A percentile compares a stretch with the other conserved stretches of the same genome.
These are phyloP conservation scores for Epinephelus awoara DNA, from an alignment of 2,797 vertebrate species.

Conservation along the genomic window DNA sequence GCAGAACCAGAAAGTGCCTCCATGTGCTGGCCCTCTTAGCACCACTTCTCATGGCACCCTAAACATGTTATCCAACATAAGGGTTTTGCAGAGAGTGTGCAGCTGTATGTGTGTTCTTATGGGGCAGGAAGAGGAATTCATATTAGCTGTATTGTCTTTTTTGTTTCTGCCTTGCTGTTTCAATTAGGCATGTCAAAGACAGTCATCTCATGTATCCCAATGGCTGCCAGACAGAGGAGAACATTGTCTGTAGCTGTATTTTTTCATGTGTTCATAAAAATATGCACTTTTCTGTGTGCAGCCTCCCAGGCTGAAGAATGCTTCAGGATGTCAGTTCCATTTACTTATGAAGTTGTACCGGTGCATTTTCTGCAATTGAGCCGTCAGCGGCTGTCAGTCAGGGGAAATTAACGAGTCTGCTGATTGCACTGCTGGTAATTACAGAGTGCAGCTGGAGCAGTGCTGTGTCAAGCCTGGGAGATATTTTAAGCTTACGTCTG, in stretches of 20 bases:
- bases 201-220: not conserved
- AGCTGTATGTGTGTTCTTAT: slow-evolving; percentile 12
- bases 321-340: slow-evolving; percentile 70
- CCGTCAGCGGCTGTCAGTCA: slow-evolving; percentile 80
- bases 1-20: slow-evolving; percentile 51
- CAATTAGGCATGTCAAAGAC: not conserved
- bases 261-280: slow-evolving; percentile 39
- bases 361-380: slow-evolving; percentile 83
- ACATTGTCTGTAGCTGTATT: not conserved
- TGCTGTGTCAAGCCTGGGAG: slow-evolving; percentile 80
- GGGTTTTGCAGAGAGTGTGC: slow-evolving; percentile 17
- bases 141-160: not conserved
- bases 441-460: slow-evolving; percentile 81
- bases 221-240: slow-evolving; percentile 19
- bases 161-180: not conserved
- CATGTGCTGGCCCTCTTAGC: slow-evolving; percentile 32
- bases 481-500: slow-evolving; percentile 81
- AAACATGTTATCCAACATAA: slow-evolving; percentile 55
- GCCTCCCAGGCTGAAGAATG: slow-evolving; percentile 44
- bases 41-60: slow-evolving; percentile 30
- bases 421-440: slow-evolving; percentile 87
- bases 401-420: slow-evolving; percentile 84
- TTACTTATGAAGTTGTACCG: slow-evolving; percentile 79
- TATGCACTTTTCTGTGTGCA: slow-evolving; percentile 44
- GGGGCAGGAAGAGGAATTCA: not conserved